These are phyloP conservation scores for Drosophila colorata DNA, from an alignment of 2,888 invertebrate genomes.

Conservation along the genomic window DNA sequence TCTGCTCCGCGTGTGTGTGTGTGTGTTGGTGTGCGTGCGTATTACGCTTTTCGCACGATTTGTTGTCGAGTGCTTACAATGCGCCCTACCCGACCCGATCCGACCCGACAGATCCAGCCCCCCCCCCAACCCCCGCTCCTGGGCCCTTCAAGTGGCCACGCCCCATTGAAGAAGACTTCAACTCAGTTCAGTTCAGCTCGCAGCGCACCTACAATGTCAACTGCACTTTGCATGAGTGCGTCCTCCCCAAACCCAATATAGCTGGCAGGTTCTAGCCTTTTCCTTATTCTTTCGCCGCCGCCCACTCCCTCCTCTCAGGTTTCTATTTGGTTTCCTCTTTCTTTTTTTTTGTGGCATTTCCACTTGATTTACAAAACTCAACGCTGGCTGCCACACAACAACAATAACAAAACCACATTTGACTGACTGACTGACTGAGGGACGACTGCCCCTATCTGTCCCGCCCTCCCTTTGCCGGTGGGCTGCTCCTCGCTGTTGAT, in stretches of 20 bases:
- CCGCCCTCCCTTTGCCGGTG: slow-evolving; percentile 5
- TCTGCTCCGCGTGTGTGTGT: neutral
- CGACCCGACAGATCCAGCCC: too few relatives aligned
- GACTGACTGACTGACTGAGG: slow-evolving; percentile 68
- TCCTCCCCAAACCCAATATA: slow-evolving; percentile 2
- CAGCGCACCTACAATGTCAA: slow-evolving; percentile 77
- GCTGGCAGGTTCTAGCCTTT: too few relatives aligned
- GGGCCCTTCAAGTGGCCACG: slow-evolving; percentile 47
- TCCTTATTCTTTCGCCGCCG: too few relatives aligned
- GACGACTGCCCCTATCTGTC: slow-evolving; percentile 26
- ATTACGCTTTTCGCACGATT: slow-evolving; percentile 65
- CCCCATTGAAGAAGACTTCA: slow-evolving; percentile 64
- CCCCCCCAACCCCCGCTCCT: too few relatives aligned
- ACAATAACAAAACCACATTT: slow-evolving; percentile 72
- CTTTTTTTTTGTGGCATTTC: slow-evolving; percentile 62
- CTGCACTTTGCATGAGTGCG: slow-evolving; percentile 81
- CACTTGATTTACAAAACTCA: slow-evolving; percentile 81
- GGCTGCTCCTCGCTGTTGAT: slow-evolving; percentile 65
- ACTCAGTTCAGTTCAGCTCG: slow-evolving; percentile 34
- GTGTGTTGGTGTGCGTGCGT: slow-evolving; percentile 40
- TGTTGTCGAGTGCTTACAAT: slow-evolving; percentile 45
- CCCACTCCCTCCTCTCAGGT: neutral
- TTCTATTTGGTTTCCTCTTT: slow-evolving; percentile 16
- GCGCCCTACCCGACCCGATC: too few relatives aligned
- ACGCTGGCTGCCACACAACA: slow-evolving; percentile 43